Evolutionary conservation across 1,140 invertebrate species (phyloP).

Genomic region (Phymorhynchus buccinoides): DNA sequence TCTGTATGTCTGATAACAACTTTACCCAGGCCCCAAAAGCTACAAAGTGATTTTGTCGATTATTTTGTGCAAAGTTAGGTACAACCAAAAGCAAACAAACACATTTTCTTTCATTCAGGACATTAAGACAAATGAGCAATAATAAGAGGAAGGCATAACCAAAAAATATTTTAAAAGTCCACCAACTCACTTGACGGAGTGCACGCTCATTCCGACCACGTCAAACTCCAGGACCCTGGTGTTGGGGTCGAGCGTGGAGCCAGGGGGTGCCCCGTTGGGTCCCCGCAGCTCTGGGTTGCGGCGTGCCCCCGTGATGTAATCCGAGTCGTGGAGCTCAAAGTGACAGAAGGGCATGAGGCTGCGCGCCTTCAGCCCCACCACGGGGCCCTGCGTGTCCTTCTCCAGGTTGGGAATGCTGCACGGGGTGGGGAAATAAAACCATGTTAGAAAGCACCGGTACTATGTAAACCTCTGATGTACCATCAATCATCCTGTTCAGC

Average conservation of each 20-base stretch:
- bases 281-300: slow-evolving; percentile 70
- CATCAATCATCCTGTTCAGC: too few relatives aligned
- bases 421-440: too few relatives aligned
- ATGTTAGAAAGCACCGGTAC: too few relatives aligned
- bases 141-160: not conserved
- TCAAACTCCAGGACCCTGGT: slow-evolving; percentile 73
- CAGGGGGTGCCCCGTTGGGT: slow-evolving; percentile 67
- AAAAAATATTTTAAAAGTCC: too few relatives aligned
- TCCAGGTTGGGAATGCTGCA: slow-evolving; percentile 70
- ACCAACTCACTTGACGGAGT: slow-evolving; percentile 59
- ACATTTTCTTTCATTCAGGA: not conserved
- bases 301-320: slow-evolving; percentile 70
- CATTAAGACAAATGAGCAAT: not conserved
- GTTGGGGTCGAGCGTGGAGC: slow-evolving; percentile 70
- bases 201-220: slow-evolving; percentile 67
- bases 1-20: too few relatives aligned
- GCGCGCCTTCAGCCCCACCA: slow-evolving; percentile 67
- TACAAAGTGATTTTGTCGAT: too few relatives aligned
- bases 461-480: too few relatives aligned
- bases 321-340: slow-evolving; percentile 73
- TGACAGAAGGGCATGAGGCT: slow-evolving; percentile 74
- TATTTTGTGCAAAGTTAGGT: too few relatives aligned
- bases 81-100: too few relatives aligned
- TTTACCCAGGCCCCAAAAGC: too few relatives aligned
- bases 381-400: slow-evolving; percentile 64